Conservation (phyloP, 1,140 invertebrate species). For the Cydia fagiglandana region DNA sequence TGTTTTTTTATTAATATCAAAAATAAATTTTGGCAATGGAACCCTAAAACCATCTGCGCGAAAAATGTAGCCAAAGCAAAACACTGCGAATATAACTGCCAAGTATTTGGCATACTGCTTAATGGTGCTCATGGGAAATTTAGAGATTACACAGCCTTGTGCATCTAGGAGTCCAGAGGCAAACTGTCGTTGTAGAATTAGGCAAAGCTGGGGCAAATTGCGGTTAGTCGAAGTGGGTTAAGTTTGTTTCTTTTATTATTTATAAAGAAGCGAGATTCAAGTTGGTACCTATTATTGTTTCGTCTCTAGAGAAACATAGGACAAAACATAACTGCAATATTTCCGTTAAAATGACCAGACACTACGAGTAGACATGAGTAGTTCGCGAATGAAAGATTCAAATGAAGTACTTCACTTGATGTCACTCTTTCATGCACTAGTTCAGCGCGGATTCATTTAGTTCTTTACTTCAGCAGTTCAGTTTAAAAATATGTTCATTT, state of each 20-base stretch:
- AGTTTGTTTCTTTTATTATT: background rate
- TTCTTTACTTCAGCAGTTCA: too few species aligned
- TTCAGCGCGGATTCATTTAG: too few species aligned
- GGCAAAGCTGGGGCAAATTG: background rate
- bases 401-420: too few species aligned
- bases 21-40: background rate
- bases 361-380: too few species aligned
- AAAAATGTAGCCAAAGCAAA: background rate
- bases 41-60: background rate
- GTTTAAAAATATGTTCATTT: too few species aligned
- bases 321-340: too few species aligned
- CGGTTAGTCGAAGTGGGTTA: background rate
- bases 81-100: background rate
- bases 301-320: background rate
- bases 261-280: background rate
- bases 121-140: constrained; percentile 24
- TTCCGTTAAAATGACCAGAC: too few species aligned
- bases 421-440: too few species aligned
- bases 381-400: too few species aligned
- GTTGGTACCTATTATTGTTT: background rate
- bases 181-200: background rate
- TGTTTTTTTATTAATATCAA: too few species aligned
- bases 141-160: background rate
- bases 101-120: constrained; percentile 1
- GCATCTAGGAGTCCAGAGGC: background rate